A percentile compares a stretch with the other conserved stretches of the same genome.
These are phyloP conservation scores for Burhinus bistriatus DNA, from an alignment of 2,113 vertebrate species.

Conservation along the genomic window DNA sequence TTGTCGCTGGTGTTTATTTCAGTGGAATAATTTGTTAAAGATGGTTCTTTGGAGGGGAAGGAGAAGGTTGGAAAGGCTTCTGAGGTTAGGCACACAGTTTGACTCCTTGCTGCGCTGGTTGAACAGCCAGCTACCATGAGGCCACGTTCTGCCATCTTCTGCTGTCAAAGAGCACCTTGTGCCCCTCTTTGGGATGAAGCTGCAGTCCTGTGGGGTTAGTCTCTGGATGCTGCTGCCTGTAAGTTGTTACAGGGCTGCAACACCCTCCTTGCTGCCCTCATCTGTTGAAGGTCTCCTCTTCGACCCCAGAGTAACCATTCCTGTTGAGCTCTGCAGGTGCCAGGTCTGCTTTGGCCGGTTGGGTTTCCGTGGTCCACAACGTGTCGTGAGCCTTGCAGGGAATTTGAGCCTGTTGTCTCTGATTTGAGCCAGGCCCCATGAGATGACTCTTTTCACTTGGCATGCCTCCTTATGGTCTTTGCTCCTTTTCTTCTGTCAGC, in stretches of 20 bases:
- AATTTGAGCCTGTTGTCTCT: not conserved
- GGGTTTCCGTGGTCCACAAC: accelerated
- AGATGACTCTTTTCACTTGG: not conserved
- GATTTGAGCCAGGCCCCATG: not conserved
- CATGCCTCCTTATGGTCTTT: not conserved
- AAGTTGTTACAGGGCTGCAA: not conserved
- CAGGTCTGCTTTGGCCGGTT: not conserved
- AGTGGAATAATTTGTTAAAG: not conserved
- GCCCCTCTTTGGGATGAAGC: not conserved
- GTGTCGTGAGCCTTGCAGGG: not conserved
- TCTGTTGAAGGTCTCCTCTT: not conserved
- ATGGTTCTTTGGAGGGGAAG: not conserved
- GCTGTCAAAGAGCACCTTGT: not conserved
- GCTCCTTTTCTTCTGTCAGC: not conserved
- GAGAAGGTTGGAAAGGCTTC: not conserved
- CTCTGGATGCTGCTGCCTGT: not conserved
- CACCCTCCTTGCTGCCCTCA: not conserved
- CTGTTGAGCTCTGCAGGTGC: not conserved
- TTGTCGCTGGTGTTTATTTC: not conserved
- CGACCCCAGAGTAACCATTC: not conserved
- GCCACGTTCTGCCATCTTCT: not conserved
- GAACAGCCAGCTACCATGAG: not conserved
- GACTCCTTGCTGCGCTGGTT: not conserved
- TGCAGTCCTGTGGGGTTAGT: not conserved
- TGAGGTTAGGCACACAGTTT: not conserved